These are phyloP conservation scores for Drosophila melanosoma DNA, from an alignment of 2,888 invertebrate genomes.

Conservation along the genomic window DNA sequence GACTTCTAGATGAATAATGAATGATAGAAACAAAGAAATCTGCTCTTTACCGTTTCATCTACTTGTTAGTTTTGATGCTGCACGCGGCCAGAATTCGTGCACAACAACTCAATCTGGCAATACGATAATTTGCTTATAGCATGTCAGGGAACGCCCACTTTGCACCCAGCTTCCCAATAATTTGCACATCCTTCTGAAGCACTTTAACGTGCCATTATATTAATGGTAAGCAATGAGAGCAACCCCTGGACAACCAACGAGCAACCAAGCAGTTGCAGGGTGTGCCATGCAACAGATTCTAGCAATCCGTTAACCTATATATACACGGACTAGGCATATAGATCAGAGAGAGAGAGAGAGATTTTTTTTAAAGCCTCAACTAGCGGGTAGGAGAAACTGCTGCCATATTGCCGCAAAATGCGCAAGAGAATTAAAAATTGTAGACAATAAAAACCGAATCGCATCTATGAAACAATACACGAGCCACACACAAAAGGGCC, in stretches of 20 bases:
- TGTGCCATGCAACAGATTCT: conserved; percentile 35
- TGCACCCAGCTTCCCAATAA: conserved; percentile 22
- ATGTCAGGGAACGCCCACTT: conserved; percentile 47
- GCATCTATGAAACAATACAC: conserved; percentile 56
- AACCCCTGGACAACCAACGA: conserved; percentile 29
- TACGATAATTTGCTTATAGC: conserved; percentile 48
- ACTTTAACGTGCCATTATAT: conserved; percentile 47
- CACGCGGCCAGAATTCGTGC: conserved; percentile 34
- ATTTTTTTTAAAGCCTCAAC: neutral
- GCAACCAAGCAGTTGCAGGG: conserved; percentile 19
- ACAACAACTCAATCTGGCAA: conserved; percentile 50
- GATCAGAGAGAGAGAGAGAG: conserved; percentile 8
- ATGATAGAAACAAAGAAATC: neutral
- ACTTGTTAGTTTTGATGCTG: neutral
- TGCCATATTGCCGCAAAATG: conserved; percentile 55
- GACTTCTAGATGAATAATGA: neutral
- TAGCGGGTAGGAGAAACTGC: neutral
- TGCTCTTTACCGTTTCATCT: neutral
- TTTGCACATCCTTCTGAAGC: conserved; percentile 59
- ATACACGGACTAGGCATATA: conserved; percentile 16
- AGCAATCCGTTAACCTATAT: conserved; percentile 42
- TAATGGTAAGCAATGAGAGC: conserved; percentile 28
- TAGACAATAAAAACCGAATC: conserved; percentile 62
- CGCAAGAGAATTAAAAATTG: conserved; percentile 42
- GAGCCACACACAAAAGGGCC: conserved; percentile 28